These are phyloP conservation scores for Hydrozoanthus tunicans DNA, from an alignment of 64 coral and sea anemone species.

Conservation along the genomic window DNA sequence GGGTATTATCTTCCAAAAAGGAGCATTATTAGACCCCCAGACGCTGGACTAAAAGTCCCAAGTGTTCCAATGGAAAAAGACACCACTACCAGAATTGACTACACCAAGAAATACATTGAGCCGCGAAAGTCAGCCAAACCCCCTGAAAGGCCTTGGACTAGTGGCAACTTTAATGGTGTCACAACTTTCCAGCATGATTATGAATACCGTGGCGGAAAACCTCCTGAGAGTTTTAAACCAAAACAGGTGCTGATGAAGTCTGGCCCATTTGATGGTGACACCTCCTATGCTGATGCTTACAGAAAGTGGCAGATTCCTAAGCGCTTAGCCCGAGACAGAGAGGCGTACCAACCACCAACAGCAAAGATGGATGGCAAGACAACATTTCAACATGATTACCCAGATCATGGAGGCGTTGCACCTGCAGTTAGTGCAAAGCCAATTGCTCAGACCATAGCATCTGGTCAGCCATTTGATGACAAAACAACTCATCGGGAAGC, in stretches of 20 bases:
- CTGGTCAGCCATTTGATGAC: conserved; percentile 71
- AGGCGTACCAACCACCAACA: conserved; percentile 34
- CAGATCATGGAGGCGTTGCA: conserved; percentile 48
- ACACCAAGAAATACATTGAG: conserved; percentile 53
- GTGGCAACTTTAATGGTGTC: conserved; percentile 22
- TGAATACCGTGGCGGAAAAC: conserved; percentile 50
- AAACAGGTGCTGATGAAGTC: conserved; percentile 34
- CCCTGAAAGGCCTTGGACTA: conserved; percentile 8
- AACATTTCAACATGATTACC: conserved; percentile 66
- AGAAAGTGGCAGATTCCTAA: conserved; percentile 51
- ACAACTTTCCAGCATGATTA: conserved; percentile 52
- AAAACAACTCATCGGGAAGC: conserved; percentile 62
- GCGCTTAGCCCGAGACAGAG: conserved; percentile 10
- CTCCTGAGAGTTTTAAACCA: conserved; percentile 48
- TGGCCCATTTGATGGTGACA: conserved; percentile 50
- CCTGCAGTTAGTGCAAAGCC: conserved; percentile 69
- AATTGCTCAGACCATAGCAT: conserved; percentile 59
- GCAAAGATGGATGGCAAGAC: conserved; percentile 61
- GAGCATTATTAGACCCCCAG: conserved; percentile 47
- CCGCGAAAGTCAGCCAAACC: conserved; percentile 43
- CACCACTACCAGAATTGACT: conserved; percentile 42
- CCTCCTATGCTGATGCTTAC: conserved; percentile 19
- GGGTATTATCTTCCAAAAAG: conserved; percentile 82
- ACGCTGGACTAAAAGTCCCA: conserved; percentile 43
- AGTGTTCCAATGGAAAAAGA: conserved; percentile 50